Conservation (phyloP, 2,797 vertebrate species). For the Peromyscus attwateri region DNA sequence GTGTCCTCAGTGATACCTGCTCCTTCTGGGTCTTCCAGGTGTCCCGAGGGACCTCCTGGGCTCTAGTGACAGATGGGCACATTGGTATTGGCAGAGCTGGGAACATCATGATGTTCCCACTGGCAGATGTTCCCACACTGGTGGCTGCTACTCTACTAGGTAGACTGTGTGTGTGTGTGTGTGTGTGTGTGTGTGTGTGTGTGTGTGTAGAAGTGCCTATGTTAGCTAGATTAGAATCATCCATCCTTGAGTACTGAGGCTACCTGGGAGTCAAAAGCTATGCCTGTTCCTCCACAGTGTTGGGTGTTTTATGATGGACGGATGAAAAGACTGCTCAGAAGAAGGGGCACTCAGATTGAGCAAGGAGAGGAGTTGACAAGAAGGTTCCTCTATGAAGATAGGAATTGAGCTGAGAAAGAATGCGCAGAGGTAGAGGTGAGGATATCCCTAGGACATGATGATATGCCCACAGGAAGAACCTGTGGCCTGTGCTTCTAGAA, state of each 20-base stretch:
- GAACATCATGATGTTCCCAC: neutral
- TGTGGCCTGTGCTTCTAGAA: neutral
- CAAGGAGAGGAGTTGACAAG: neutral
- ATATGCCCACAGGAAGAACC: neutral
- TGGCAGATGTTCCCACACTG: fast-evolving
- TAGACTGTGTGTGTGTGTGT: neutral
- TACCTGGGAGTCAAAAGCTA: neutral
- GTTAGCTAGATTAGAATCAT: neutral
- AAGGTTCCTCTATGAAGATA: neutral
- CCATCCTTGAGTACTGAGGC: neutral
- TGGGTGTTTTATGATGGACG: neutral
- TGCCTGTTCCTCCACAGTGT: neutral
- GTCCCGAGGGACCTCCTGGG: neutral
- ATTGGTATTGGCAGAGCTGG: neutral
- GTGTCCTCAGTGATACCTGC: neutral
- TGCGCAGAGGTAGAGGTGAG: neutral
- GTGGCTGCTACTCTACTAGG: neutral
- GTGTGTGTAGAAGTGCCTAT: neutral
- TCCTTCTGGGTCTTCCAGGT: slow-evolving; percentile 35
- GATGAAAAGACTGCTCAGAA: slow-evolving; percentile 28
- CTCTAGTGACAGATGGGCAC: neutral
- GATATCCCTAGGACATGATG: neutral
- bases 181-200: neutral
- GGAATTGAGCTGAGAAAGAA: neutral
- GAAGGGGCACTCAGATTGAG: neutral